These are phyloP conservation scores for Melanotaenia parkinsoni DNA, from an alignment of 2,797 vertebrate species.

Conservation along the genomic window DNA sequence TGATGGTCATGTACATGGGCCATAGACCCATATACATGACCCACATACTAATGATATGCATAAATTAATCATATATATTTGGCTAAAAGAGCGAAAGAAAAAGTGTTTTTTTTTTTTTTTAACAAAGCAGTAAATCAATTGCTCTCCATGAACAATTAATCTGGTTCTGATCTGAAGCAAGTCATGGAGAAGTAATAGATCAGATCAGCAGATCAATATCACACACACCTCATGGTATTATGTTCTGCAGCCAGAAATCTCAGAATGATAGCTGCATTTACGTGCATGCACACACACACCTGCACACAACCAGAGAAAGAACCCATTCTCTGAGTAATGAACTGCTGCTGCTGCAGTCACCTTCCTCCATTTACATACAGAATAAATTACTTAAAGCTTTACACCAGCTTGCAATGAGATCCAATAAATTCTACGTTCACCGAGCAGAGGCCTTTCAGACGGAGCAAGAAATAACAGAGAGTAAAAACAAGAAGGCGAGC, in stretches of 20 bases:
- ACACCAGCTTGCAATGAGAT: conserved; percentile 54
- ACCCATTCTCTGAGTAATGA: conserved; percentile 62
- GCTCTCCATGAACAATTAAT: conserved; percentile 8
- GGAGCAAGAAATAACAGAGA: conserved; percentile 26
- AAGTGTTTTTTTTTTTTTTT: not conserved
- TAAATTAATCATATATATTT: not conserved
- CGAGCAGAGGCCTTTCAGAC: conserved; percentile 31
- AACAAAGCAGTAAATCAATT: not conserved
- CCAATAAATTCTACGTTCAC: conserved; percentile 57
- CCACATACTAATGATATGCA: not conserved
- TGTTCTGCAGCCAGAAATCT: conserved; percentile 30
- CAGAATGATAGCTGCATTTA: conserved; percentile 21
- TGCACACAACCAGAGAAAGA: conserved; percentile 14
- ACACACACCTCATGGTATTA: conserved; percentile 3
- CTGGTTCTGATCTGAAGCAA: conserved; percentile 5
- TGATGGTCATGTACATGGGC: no score
- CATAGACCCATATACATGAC: not conserved
- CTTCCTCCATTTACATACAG: conserved; percentile 69
- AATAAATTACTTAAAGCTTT: conserved; percentile 72
- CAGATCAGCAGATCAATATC: conserved; percentile 46
- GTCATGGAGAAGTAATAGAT: conserved; percentile 4
- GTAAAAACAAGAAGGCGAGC: conserved; percentile 38
- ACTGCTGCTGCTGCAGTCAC: conserved; percentile 56
- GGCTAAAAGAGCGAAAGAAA: not conserved
- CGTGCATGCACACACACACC: conserved; percentile 17